Conservation (phyloP, 2,888 invertebrate species). For the Agonopterix subpropinquella region DNA sequence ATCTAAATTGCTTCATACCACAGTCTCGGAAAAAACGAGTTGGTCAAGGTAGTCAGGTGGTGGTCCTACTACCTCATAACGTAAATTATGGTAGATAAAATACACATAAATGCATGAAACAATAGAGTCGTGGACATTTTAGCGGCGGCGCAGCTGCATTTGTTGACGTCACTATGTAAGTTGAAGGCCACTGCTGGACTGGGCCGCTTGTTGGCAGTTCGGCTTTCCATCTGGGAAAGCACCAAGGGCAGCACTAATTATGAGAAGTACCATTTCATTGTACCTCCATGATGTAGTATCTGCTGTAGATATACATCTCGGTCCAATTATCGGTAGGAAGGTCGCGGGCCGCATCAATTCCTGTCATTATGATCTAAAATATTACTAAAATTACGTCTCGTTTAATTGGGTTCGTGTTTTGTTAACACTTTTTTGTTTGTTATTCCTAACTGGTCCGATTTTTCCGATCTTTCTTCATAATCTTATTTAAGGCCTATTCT, state of each 20-base stretch:
- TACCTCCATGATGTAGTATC: not conserved
- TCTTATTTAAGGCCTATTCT: no score
- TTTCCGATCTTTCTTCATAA: no score
- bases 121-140: not conserved
- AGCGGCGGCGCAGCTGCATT: not conserved
- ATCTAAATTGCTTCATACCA: no score
- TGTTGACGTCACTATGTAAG: conserved; percentile 4
- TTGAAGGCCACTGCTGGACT: conserved; percentile 7
- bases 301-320: no score
- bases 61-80: no score
- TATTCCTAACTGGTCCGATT: not conserved
- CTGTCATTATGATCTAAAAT: conserved; percentile 1
- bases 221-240: conserved; percentile 3
- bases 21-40: no score
- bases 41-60: no score
- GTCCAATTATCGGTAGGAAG: not conserved
- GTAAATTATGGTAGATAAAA: no score
- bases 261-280: not conserved
- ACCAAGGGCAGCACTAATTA: conserved; percentile 6
- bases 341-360: conserved; percentile 1
- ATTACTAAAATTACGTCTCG: not conserved
- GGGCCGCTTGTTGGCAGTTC: no score
- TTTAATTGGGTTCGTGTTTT: conserved; percentile 9
- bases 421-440: conserved; percentile 1
- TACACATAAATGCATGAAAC: no score